Percentiles rank a stretch among this genome's conserved stretches.
Evolutionary conservation across 2,113 vertebrate species (phyloP).

Genomic region (Epinephelus cyanopodus): DNA sequence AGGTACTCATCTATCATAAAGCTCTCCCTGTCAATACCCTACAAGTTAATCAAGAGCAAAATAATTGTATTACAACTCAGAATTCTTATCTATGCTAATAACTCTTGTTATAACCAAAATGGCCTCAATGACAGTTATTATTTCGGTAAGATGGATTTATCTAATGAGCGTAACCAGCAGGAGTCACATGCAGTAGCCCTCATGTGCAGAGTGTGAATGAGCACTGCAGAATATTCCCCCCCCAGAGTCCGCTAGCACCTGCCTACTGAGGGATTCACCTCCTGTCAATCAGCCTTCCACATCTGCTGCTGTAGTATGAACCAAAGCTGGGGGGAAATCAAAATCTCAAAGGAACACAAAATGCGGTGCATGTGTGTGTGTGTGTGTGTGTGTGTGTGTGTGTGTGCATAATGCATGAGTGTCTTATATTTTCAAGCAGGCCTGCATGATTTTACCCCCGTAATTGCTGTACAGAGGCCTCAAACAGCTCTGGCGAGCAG

Average conservation of each 20-base stretch:
- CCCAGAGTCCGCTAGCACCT: constrained; percentile 45
- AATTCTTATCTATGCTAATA: constrained; percentile 16
- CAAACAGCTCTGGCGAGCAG: constrained; percentile 42
- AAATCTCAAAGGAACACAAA: constrained; percentile 29
- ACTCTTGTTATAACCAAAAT: not conserved
- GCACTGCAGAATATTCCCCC: constrained; percentile 8
- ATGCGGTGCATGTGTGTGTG: not conserved
- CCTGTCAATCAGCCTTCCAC: constrained; percentile 51
- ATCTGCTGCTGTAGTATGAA: constrained; percentile 30
- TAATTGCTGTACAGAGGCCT: constrained; percentile 33
- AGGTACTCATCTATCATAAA: not conserved
- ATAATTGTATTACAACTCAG: not conserved
- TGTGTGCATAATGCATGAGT: constrained; percentile 25
- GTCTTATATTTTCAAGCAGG: constrained; percentile 26
- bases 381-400: not conserved
- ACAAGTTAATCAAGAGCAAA: constrained; percentile 18
- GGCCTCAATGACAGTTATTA: constrained; percentile 15
- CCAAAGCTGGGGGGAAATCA: constrained; percentile 46
- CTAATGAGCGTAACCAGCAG: constrained; percentile 34
- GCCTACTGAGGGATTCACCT: constrained; percentile 44
- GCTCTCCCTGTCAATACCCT: not conserved
- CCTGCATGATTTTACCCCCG: constrained; percentile 22
- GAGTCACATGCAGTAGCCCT: constrained; percentile 7
- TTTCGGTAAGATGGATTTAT: constrained; percentile 10
- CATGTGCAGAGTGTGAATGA: constrained; percentile 11